A percentile compares a stretch with the other conserved stretches of the same genome.
phyloP scores from a whole-genome alignment of 2,797 vertebrate genomes.

The Onychomys leucogaster region DNA sequence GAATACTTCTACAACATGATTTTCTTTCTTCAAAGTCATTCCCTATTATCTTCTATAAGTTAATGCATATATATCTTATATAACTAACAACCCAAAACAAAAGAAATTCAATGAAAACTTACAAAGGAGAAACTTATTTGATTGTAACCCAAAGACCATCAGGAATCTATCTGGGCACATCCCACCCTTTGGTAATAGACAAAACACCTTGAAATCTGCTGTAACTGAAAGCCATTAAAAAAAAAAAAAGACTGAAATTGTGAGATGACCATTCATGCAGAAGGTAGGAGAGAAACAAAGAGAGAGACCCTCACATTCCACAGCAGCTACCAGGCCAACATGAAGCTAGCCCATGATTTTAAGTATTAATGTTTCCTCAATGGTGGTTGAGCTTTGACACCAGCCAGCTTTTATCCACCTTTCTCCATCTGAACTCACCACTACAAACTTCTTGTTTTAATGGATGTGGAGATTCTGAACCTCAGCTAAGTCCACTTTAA shows the following conservation, averaged over 20 bases:
- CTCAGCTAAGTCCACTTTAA: not conserved
- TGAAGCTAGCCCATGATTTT: not conserved
- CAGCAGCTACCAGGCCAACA: not conserved
- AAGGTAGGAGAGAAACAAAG: not conserved
- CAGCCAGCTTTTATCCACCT: not conserved
- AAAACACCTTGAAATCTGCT: not conserved
- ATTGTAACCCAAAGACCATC: slow-evolving; percentile 60
- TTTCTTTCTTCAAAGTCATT: not conserved
- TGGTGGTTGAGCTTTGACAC: not conserved
- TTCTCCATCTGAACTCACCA: not conserved
- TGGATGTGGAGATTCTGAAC: not conserved
- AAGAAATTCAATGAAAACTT: slow-evolving; percentile 12
- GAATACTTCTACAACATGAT: not conserved
- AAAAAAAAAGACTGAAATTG: not conserved
- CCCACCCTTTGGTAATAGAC: not conserved
- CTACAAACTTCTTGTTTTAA: not conserved
- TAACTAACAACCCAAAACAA: not conserved
- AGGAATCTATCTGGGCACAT: slow-evolving; percentile 51
- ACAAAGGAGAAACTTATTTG: slow-evolving; percentile 65
- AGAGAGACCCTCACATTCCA: not conserved
- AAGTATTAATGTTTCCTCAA: not conserved
- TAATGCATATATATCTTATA: not conserved
- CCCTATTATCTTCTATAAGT: not conserved
- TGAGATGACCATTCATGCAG: not conserved
- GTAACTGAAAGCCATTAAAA: not conserved